Evolutionary conservation across 2,888 invertebrate genomes (phyloP), one percentile per base, ranked within the genome.

Genomic region (Trissonchulus sp.): DNA sequence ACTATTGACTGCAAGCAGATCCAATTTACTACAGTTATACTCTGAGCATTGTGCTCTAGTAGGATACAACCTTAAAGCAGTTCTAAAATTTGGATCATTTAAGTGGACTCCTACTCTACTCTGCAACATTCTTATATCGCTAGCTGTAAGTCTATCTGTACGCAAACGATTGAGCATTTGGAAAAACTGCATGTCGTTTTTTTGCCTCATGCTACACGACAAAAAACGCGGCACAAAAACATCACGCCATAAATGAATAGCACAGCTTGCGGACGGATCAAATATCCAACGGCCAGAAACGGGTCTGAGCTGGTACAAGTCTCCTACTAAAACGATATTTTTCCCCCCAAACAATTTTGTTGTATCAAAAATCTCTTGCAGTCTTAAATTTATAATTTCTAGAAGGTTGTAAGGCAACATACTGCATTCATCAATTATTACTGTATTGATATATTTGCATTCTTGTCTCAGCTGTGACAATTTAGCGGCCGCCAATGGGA

Each of bases 361-460:
- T 18, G 18, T 23, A 60, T 18, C 60, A 60, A 60, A 60, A 23
- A 60, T 60, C n/a, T n/a, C n/a, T n/a, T n/a, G n/a, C n/a, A n/a
- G n/a, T n/a, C n/a, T n/a, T n/a, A n/a, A n/a, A n/a, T n/a, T 18
- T 23, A 60, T 60, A 60, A 18, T 23, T 60, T 60, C 60, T n/a
- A 60, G n/a, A 18, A 60, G n/a, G n/a, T 23, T 23, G 18, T 23
- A 60, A 23, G 60, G n/a, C n/a, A 60, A n/a, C 60, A 60, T 60
- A 60, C 60, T 18, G 60, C 60, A 60, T 60, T 60, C 60, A 60
- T 60, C 60, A 60, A 60, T 60, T 23, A 60, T 60, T n/a, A 60
- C 18, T n/a, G 60, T 60, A 18, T 60, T n/a, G 18, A 60, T 60
- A n/a, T n/a, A 60, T n/a, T n/a, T n/a, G n/a, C n/a, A n/a, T n/a